phyloP scores from a whole-genome alignment of 2,888 invertebrate species.

The Unio pictorum region DNA sequence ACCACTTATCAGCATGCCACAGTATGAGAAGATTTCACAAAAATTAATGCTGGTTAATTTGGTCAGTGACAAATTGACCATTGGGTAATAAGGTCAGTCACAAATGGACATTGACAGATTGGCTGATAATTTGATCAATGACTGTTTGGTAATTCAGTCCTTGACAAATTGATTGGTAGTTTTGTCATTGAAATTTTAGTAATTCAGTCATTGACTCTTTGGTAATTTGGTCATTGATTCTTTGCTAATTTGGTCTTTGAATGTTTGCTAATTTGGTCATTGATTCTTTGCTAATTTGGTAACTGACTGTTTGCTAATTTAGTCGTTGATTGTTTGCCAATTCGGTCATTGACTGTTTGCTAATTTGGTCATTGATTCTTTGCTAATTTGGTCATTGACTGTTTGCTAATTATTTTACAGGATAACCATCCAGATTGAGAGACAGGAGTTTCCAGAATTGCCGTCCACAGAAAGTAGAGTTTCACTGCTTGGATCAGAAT shows the following conservation, averaged over 20 bases:
- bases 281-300: conserved; percentile 9
- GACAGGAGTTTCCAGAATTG: conserved; percentile 80
- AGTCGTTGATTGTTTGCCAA: too few species aligned
- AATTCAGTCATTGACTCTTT: too few species aligned
- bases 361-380: not conserved
- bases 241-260: not conserved
- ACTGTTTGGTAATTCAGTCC: too few species aligned
- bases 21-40: too few species aligned
- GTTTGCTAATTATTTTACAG: conserved; percentile 70
- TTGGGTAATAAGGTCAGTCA: too few species aligned
- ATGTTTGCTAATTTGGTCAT: not conserved
- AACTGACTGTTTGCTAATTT: conserved; percentile 77
- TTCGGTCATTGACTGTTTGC: not conserved
- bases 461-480: too few species aligned
- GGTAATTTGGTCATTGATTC: not conserved
- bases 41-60: too few species aligned
- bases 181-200: conserved; percentile 76
- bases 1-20: too few species aligned
- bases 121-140: too few species aligned
- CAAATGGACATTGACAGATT: too few species aligned
- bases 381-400: conserved; percentile 1
- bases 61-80: too few species aligned
- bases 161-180: conserved; percentile 1
- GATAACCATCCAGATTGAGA: conserved; percentile 89
- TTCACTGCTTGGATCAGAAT: conserved; percentile 6